Evolutionary conservation across 2,113 vertebrate species (phyloP).

Genomic region (Marmota flaviventris): DNA sequence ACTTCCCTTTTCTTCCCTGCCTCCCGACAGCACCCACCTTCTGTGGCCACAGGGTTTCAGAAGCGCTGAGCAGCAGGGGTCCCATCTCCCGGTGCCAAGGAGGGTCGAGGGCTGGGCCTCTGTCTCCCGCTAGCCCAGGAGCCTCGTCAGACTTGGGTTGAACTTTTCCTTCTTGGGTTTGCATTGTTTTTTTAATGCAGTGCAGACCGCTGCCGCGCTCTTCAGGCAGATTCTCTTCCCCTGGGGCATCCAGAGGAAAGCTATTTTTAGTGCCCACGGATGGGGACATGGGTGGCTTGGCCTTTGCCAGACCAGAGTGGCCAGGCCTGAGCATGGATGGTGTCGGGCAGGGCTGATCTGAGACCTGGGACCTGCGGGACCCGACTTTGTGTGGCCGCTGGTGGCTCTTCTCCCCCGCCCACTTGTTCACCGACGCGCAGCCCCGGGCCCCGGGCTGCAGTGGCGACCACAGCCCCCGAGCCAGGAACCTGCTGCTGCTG

Average conservation of each 20-base stretch:
- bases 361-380: accelerated
- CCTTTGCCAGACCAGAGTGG: background rate
- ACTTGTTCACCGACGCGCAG: accelerated
- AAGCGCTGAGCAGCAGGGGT: accelerated
- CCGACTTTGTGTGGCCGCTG: background rate
- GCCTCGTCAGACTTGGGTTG: background rate
- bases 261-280: conserved; percentile 78
- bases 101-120: background rate
- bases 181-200: background rate
- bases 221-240: background rate
- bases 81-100: background rate
- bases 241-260: conserved; percentile 37
- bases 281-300: background rate
- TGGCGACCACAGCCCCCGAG: too few species aligned
- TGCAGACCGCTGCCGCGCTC: background rate
- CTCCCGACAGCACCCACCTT: background rate
- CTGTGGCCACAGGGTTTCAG: background rate
- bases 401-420: accelerated
- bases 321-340: background rate
- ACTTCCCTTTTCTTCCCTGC: background rate
- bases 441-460: background rate
- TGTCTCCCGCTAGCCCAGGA: accelerated
- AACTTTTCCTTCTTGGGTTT: background rate
- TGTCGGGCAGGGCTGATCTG: background rate
- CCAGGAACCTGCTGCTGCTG: accelerated